These are phyloP conservation scores for Phortica okadai DNA, from an alignment of 2,888 invertebrate species.

Conservation along the genomic window DNA sequence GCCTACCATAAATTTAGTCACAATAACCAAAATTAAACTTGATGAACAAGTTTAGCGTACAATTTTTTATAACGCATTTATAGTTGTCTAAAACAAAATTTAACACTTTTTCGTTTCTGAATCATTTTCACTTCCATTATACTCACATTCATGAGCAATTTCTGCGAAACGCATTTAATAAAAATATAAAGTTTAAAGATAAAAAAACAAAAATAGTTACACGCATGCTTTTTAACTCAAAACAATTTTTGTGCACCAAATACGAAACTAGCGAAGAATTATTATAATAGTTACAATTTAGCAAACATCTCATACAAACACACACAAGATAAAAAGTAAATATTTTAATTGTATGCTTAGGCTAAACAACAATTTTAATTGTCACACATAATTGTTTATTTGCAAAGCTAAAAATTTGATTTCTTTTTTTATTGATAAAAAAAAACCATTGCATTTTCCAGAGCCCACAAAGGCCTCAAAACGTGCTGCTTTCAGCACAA, in stretches of 20 bases:
- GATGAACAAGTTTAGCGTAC: not conserved
- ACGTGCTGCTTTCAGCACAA: conserved; percentile 30
- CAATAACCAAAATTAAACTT: conserved; percentile 35
- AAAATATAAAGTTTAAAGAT: not conserved
- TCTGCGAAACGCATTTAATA: conserved; percentile 26
- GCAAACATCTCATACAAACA: not conserved
- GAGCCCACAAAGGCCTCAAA: no score
- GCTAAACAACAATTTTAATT: conserved; percentile 33
- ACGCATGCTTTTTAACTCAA: conserved; percentile 44
- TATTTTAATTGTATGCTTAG: conserved; percentile 60
- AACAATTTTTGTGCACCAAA: not conserved
- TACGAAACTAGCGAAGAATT: conserved; percentile 23
- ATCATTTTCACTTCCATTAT: not conserved
- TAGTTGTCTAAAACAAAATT: conserved; percentile 14
- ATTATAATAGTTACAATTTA: conserved; percentile 53
- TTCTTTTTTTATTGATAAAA: conserved; percentile 47
- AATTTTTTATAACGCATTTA: conserved; percentile 23
- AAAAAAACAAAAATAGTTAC: conserved; percentile 25
- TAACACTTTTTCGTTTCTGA: not conserved
- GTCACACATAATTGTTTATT: conserved; percentile 35
- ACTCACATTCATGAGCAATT: not conserved
- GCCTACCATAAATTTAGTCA: conserved; percentile 45
- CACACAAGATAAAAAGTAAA: conserved; percentile 4
- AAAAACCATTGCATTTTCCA: conserved; percentile 46
- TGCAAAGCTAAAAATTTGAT: not conserved